Evolutionary conservation across 2,888 invertebrate genomes (phyloP).

Genomic region (Unio pictorum): DNA sequence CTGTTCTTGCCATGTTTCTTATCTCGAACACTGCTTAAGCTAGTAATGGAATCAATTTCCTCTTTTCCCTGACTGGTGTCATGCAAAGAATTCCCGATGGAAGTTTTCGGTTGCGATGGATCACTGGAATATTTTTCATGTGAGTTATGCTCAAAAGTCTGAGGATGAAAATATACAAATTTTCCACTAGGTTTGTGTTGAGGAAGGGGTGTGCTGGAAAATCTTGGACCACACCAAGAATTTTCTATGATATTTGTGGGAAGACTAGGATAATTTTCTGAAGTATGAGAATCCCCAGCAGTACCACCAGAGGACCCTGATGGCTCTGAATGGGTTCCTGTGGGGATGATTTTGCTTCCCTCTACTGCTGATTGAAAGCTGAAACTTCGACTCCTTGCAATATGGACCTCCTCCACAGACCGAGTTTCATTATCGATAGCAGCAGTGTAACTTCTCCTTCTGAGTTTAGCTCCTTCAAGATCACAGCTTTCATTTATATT

Average conservation of each 20-base stretch:
- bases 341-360: conserved; percentile 30
- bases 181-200: conserved; percentile 7
- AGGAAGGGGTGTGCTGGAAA: conserved; percentile 27
- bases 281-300: not conserved
- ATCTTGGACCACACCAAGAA: conserved; percentile 10
- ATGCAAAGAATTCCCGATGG: too few relatives aligned
- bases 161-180: conserved; percentile 15
- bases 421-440: conserved; percentile 31
- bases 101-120: too few relatives aligned
- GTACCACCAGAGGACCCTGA: conserved; percentile 8
- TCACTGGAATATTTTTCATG: too few relatives aligned
- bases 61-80: too few relatives aligned
- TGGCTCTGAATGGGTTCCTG: conserved; percentile 2
- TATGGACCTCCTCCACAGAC: conserved; percentile 12
- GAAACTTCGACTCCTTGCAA: conserved; percentile 32
- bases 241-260: too few relatives aligned
- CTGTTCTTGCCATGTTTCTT: too few relatives aligned
- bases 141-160: too few relatives aligned
- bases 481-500: not conserved
- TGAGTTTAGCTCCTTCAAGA: conserved; percentile 2
- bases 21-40: too few relatives aligned
- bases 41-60: too few relatives aligned
- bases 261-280: too few relatives aligned
- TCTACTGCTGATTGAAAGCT: conserved; percentile 56
- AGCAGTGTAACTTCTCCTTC: conserved; percentile 36